These are phyloP conservation scores for Drosophila trapezifrons DNA, from an alignment of 1,140 invertebrate species.

Conservation along the genomic window DNA sequence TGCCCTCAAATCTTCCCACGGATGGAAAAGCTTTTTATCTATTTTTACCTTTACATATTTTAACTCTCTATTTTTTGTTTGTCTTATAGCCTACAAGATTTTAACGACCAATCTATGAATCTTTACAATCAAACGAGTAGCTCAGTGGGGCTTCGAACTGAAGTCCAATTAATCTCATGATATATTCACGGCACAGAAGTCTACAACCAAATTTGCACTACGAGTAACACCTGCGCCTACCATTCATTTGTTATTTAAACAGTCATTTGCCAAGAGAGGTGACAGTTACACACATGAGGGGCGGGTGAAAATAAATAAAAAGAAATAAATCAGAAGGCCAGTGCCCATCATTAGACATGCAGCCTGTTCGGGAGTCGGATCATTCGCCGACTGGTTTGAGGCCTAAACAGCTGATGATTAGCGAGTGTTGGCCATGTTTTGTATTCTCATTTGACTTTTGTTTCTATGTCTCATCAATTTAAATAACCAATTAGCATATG, in stretches of 20 bases:
- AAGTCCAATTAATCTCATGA: slow-evolving; percentile 33
- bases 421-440: slow-evolving; percentile 23
- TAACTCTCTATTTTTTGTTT: not conserved
- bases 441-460: slow-evolving; percentile 16
- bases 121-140: slow-evolving; percentile 31
- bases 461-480: slow-evolving; percentile 33
- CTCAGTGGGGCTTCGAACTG: slow-evolving; percentile 20
- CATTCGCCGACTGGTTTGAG: slow-evolving; percentile 13
- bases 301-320: slow-evolving; percentile 20
- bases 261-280: slow-evolving; percentile 30
- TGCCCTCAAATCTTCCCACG: not conserved
- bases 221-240: slow-evolving; percentile 54
- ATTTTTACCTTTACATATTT: slow-evolving; percentile 1
- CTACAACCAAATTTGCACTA: slow-evolving; percentile 56
- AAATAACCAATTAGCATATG: slow-evolving; percentile 72
- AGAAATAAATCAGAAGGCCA: slow-evolving; percentile 5
- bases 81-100: not conserved
- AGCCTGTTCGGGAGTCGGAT: not conserved
- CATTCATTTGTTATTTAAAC: slow-evolving; percentile 17
- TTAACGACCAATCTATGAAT: slow-evolving; percentile 31
- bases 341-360: not conserved
- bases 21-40: not conserved
- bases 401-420: slow-evolving; percentile 49
- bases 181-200: slow-evolving; percentile 57
- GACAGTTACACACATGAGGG: slow-evolving; percentile 44